phyloP scores from a whole-genome alignment of 2,888 invertebrate species.

The Baccha elongata region DNA sequence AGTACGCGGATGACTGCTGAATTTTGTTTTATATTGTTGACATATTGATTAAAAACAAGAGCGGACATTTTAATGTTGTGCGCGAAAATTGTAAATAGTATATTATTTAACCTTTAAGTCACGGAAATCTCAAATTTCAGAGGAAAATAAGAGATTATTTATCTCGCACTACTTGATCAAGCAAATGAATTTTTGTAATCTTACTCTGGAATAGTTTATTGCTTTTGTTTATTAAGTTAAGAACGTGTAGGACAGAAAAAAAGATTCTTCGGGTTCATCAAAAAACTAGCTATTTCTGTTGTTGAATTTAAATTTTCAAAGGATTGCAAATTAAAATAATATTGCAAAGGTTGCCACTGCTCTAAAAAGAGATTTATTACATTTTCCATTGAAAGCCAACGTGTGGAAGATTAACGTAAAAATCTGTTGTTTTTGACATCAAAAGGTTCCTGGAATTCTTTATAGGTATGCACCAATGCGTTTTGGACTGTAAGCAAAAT shows the following conservation, averaged over 20 bases:
- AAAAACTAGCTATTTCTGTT: neutral
- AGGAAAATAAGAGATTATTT: too few relatives aligned
- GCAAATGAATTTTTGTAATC: too few relatives aligned
- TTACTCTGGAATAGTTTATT: too few relatives aligned
- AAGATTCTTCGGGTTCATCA: neutral
- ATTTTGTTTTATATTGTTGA: too few relatives aligned
- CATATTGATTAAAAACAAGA: too few relatives aligned
- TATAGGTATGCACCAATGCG: conserved; percentile 3
- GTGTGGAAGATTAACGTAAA: conserved; percentile 1
- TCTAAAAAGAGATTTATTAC: conserved; percentile 20
- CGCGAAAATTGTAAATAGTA: too few relatives aligned
- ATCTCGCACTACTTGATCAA: too few relatives aligned
- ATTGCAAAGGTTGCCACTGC: conserved; percentile 20
- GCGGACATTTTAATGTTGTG: too few relatives aligned
- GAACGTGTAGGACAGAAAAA: conserved; percentile 3
- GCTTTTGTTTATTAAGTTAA: neutral
- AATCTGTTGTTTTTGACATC: conserved; percentile 1
- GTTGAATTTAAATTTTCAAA: neutral
- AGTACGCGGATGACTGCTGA: too few relatives aligned
- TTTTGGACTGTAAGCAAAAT: conserved; percentile 28
- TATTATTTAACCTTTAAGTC: too few relatives aligned
- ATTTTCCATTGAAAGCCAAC: conserved; percentile 16
- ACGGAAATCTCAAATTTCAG: too few relatives aligned
- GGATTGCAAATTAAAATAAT: conserved; percentile 18
- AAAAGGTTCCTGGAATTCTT: conserved; percentile 14